Evolutionary conservation across 2,113 vertebrate species (phyloP).

Genomic region (Tragelaphus imberbis): DNA sequence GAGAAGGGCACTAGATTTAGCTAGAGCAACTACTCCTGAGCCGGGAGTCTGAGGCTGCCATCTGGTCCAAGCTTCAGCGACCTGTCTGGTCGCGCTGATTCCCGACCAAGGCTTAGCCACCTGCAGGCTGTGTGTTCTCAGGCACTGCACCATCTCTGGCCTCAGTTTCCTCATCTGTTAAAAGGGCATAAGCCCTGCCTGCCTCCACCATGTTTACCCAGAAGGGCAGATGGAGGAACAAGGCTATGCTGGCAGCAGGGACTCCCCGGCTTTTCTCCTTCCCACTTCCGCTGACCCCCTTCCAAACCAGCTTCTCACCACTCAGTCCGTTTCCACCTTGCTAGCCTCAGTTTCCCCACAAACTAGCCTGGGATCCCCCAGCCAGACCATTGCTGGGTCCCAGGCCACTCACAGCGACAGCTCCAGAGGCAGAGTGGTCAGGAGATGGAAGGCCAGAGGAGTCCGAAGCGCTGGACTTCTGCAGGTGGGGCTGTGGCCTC

Average conservation of each 20-base stretch:
- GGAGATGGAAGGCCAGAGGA: neutral
- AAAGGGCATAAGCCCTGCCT: neutral
- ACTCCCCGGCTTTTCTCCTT: neutral
- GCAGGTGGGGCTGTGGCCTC: neutral
- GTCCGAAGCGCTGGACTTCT: neutral
- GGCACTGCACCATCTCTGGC: neutral
- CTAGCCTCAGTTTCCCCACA: constrained; percentile 21
- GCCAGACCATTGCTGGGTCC: neutral
- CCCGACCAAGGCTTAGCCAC: neutral
- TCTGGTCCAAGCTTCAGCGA: neutral
- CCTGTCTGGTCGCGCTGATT: neutral
- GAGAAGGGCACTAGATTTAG: neutral
- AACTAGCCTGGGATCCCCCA: neutral
- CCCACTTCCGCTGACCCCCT: neutral
- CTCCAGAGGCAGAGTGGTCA: neutral
- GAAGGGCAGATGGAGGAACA: neutral
- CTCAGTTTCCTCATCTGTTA: neutral
- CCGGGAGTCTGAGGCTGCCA: neutral
- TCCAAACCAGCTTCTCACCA: neutral
- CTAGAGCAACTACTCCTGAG: neutral
- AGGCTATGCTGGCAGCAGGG: neutral
- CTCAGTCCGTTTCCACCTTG: neutral
- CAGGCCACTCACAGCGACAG: constrained; percentile 30
- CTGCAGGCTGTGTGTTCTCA: neutral
- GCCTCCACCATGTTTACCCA: neutral